Conservation (phyloP, 1,140 invertebrate genomes). For the Diachasmimorpha longicaudata region DNA sequence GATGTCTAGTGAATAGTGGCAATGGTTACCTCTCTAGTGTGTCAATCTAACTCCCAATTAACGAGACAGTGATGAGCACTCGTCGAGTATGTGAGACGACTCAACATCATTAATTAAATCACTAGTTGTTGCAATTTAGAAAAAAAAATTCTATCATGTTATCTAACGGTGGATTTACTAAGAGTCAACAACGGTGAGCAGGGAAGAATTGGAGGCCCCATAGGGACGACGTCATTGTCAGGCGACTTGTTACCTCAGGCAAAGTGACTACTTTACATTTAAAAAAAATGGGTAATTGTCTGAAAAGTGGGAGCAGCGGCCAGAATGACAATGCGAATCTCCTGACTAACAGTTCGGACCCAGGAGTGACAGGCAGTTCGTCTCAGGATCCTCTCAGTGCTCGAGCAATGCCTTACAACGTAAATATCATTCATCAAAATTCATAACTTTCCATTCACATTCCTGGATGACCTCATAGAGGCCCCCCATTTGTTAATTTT, state of each 20-base stretch:
- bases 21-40: not conserved
- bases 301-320: constrained; percentile 59
- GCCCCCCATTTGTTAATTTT: not conserved
- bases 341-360: constrained; percentile 59
- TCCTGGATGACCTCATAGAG: too few species aligned
- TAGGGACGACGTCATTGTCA: not conserved
- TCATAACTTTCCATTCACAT: not conserved
- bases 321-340: constrained; percentile 66
- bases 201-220: not conserved
- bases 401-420: constrained; percentile 60
- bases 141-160: not conserved
- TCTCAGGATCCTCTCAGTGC: constrained; percentile 60
- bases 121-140: not conserved
- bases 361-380: constrained; percentile 58
- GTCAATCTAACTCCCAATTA: not conserved
- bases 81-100: not conserved
- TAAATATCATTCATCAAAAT: constrained; percentile 42
- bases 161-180: not conserved
- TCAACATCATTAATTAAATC: not conserved
- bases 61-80: not conserved
- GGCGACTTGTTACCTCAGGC: not conserved
- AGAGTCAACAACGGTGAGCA: too few species aligned
- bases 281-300: constrained; percentile 64
- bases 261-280: not conserved
- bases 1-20: not conserved